These are phyloP conservation scores for Philopotamus ludificatus DNA, from an alignment of 1,140 invertebrate species.

Conservation along the genomic window DNA sequence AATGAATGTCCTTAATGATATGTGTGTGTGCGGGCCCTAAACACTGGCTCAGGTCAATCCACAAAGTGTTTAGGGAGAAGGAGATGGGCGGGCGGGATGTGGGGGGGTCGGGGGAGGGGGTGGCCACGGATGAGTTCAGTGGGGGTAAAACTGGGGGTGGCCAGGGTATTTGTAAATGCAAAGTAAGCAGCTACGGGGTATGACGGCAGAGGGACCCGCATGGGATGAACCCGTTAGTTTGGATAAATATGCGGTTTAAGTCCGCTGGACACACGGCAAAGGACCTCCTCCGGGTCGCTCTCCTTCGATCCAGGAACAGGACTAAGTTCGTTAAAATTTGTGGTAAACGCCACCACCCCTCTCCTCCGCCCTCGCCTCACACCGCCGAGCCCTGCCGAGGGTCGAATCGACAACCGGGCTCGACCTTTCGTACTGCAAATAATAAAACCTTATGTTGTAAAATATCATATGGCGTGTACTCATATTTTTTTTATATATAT, in stretches of 20 bases:
- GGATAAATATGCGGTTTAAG: conserved; percentile 35
- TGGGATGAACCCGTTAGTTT: conserved; percentile 33
- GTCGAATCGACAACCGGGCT: background rate
- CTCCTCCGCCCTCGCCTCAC: too few species aligned
- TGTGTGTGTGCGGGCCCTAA: conserved; percentile 29
- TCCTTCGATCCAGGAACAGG: background rate
- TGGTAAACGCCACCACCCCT: conserved; percentile 2
- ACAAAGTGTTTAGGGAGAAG: conserved; percentile 33
- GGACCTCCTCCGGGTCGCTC: background rate
- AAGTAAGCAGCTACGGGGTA: conserved; percentile 32
- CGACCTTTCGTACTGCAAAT: conserved; percentile 16
- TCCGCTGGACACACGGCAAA: conserved; percentile 16
- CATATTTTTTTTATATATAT: too few species aligned
- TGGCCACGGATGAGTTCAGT: background rate
- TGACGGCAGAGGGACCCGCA: conserved; percentile 21
- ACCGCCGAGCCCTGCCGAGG: too few species aligned
- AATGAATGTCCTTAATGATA: conserved; percentile 43
- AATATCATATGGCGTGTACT: too few species aligned
- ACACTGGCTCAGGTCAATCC: conserved; percentile 35
- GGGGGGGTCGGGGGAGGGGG: background rate
- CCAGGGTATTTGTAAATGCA: conserved; percentile 34
- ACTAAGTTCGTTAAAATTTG: conserved; percentile 37
- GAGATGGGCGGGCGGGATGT: background rate
- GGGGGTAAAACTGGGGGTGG: conserved; percentile 14
- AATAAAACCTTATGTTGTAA: conserved; percentile 21